These are phyloP conservation scores for Nezara viridula DNA, from an alignment of 2,888 invertebrate species.

Conservation along the genomic window DNA sequence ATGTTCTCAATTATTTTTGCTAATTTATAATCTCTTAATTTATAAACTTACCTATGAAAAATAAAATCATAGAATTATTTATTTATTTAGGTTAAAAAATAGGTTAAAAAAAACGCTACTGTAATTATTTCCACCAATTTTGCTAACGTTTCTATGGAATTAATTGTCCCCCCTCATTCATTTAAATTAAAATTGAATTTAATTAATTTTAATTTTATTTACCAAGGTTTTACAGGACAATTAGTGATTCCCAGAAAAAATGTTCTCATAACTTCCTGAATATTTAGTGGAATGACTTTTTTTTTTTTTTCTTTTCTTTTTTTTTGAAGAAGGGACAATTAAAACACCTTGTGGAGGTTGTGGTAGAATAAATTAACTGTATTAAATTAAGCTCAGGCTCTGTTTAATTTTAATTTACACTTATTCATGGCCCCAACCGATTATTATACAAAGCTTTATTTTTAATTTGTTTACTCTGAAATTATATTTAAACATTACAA, in stretches of 20 bases:
- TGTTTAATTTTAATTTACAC: conserved; percentile 36
- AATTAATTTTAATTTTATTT: neutral
- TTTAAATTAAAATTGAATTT: too few species aligned
- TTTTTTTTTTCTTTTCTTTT: too few species aligned
- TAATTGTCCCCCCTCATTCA: too few species aligned
- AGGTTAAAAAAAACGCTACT: too few species aligned
- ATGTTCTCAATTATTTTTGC: too few species aligned
- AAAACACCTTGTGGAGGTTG: neutral
- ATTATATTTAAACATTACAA: neutral
- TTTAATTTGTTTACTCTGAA: neutral
- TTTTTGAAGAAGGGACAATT: neutral
- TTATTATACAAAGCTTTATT: neutral
- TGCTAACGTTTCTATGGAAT: too few species aligned
- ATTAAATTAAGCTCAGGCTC: neutral
- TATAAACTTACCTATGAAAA: too few species aligned
- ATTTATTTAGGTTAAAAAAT: too few species aligned
- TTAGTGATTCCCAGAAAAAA: neutral
- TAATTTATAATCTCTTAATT: too few species aligned
- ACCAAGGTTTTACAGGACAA: neutral
- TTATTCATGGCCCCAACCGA: neutral
- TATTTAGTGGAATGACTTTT: neutral
- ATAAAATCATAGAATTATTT: too few species aligned
- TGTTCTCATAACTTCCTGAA: neutral
- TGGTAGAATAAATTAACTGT: neutral
- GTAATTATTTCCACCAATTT: too few species aligned